Evolutionary conservation across 2,113 vertebrate species (phyloP).

Genomic region (Echinops telfairi): DNA sequence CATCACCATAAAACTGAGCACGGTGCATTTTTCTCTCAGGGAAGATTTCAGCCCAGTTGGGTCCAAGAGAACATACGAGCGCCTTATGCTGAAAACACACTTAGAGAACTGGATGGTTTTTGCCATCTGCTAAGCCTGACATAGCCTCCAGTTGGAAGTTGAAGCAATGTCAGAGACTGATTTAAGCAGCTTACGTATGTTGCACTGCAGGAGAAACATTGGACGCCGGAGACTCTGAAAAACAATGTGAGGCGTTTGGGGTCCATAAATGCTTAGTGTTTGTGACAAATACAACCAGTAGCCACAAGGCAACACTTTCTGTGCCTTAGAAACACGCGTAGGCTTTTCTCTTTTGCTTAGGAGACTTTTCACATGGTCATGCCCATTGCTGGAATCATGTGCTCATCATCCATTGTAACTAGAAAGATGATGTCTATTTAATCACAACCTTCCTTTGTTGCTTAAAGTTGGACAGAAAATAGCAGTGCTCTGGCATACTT

Average conservation of each 20-base stretch:
- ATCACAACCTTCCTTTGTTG: constrained; percentile 44
- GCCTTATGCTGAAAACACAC: constrained; percentile 72
- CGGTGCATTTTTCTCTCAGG: constrained; percentile 60
- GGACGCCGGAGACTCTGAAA: constrained; percentile 58
- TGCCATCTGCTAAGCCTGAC: constrained; percentile 72
- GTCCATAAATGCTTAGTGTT: constrained; percentile 67
- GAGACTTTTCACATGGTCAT: constrained; percentile 53
- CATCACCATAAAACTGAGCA: constrained; percentile 54
- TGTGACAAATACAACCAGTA: constrained; percentile 56
- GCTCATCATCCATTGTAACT: constrained; percentile 45
- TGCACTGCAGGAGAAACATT: constrained; percentile 71
- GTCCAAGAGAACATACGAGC: constrained; percentile 73
- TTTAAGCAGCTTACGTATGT: constrained; percentile 79
- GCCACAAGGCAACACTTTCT: background rate
- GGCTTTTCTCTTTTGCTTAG: constrained; percentile 65
- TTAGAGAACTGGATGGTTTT: constrained; percentile 69
- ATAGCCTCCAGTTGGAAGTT: constrained; percentile 73
- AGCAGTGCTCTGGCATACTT: background rate
- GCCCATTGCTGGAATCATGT: constrained; percentile 25
- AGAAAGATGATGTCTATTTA: constrained; percentile 62
- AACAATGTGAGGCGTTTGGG: constrained; percentile 60
- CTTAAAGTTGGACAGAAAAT: constrained; percentile 62
- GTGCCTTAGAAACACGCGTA: constrained; percentile 18
- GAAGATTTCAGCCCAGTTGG: constrained; percentile 54
- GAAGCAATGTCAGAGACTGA: constrained; percentile 76